phyloP scores from a whole-genome alignment of 2,113 vertebrate species.

The Cisticola juncidis region DNA sequence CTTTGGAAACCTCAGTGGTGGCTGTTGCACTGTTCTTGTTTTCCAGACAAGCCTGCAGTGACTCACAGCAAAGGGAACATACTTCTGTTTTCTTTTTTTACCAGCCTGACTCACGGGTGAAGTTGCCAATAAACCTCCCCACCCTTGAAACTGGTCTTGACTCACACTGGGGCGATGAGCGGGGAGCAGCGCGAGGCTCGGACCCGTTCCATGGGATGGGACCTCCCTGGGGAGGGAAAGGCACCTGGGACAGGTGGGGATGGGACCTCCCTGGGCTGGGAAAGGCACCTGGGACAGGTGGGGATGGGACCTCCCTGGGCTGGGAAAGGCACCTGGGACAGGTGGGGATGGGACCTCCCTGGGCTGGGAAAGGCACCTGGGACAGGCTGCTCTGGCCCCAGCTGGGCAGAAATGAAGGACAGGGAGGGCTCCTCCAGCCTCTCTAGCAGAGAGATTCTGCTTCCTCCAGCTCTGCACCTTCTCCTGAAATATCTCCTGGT shows the following conservation, averaged over 20 bases:
- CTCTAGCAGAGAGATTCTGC: background rate
- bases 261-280: background rate
- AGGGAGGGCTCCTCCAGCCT: background rate
- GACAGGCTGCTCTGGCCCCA: fast-evolving
- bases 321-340: fast-evolving
- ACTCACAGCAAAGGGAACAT: background rate
- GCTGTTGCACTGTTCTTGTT: background rate
- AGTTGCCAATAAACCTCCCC: background rate
- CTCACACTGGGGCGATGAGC: background rate
- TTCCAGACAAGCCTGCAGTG: background rate
- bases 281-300: fast-evolving
- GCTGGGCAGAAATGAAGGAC: background rate
- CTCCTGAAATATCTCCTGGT: background rate
- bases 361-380: fast-evolving
- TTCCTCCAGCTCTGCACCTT: background rate
- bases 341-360: background rate
- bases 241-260: fast-evolving
- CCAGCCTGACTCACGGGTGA: constrained; percentile 18
- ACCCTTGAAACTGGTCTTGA: background rate
- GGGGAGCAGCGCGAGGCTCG: background rate
- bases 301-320: background rate
- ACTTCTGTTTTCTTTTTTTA: background rate
- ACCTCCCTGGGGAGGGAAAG: background rate
- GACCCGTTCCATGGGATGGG: fast-evolving
- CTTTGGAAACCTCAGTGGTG: background rate